Base-by-base conservation (phyloP, 1,140 invertebrate genomes). In the Ostrea denselamellosa region DNA sequence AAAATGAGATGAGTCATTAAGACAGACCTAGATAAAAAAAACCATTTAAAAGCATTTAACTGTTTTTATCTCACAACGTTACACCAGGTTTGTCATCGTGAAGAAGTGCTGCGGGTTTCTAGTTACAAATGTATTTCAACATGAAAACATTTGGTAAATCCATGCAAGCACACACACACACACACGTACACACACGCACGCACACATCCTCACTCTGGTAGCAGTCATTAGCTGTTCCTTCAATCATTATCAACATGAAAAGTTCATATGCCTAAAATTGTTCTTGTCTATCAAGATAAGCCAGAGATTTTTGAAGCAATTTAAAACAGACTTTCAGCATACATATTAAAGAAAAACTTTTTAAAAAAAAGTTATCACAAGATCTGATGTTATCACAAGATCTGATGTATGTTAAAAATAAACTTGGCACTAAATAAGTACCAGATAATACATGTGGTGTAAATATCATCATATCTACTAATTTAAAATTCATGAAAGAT, bases 391-490 rank as follows among this genome's bases (percentile, higher is more conserved):
- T n/a, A n/a, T n/a, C n/a, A n/a, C n/a, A n/a, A 28, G 25, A 44
- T 58, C 28, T 77, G 68, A 77, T 28, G 68, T 77, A 28, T 77
- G 22, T 34, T 77, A 77, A 77, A 77, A 77, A 77, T 77, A 77
- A n/a, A 77, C 10, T 34, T 34, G 22, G 28, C 68, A 28, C 12
- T 77, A 62, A 62, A 62, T 62, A 62, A 62, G 8, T 62, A 19
- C 17, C 17, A 19, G 56, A 62, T 62, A 62, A 58, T 19, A 44
- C 34, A n/a, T 62, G 17, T 62, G 56, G 17, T 62, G n/a, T n/a
- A 62, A 7, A 62, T 62, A 62, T 62, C 56, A 19, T 19, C 17
- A 17, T 17, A 62, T 62, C 34, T 44, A 44, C 34, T 5, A 62
- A 62, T 62, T 62, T 19, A 62, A 62, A 62, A 62, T 19, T 62